Conservation (phyloP, 2,888 invertebrate genomes). For the Trissoscelio sp. region DNA sequence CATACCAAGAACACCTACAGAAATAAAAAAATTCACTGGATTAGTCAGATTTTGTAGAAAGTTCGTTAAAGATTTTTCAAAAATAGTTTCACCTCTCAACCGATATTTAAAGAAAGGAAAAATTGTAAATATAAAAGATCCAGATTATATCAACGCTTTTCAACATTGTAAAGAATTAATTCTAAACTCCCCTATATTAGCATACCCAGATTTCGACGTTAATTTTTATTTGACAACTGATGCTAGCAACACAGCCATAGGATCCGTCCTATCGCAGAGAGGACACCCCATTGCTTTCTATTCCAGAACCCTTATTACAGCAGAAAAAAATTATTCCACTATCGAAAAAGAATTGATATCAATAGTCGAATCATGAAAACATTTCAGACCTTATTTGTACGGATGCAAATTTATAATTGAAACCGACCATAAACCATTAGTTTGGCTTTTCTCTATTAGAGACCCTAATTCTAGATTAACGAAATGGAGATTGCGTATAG, state of each 20-base stretch:
- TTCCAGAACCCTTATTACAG: constrained; percentile 38
- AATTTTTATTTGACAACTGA: constrained; percentile 42
- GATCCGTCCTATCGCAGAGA: constrained; percentile 16
- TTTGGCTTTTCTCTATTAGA: constrained; percentile 74
- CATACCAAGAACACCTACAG: too few species aligned
- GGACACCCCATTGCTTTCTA: not conserved
- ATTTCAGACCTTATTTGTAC: constrained; percentile 53
- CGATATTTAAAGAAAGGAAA: constrained; percentile 16
- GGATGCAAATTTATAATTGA: constrained; percentile 33
- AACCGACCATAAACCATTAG: constrained; percentile 51
- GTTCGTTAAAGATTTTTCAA: constrained; percentile 54
- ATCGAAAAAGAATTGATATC: constrained; percentile 64
- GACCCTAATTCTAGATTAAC: constrained; percentile 74
- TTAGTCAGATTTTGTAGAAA: constrained; percentile 50
- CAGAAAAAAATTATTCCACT: constrained; percentile 35
- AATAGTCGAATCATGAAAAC: constrained; percentile 32
- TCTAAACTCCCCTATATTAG: constrained; percentile 29
- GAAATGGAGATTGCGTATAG: constrained; percentile 75
- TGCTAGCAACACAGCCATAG: constrained; percentile 25
- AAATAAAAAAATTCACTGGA: constrained; percentile 11
- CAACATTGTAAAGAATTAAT: constrained; percentile 12
- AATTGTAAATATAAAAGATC: constrained; percentile 48
- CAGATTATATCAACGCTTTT: constrained; percentile 21
- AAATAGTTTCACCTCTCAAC: constrained; percentile 23
- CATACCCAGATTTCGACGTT: constrained; percentile 46